Evolutionary conservation across 2,797 vertebrate genomes (phyloP).

Genomic region (Thaleichthys pacificus): DNA sequence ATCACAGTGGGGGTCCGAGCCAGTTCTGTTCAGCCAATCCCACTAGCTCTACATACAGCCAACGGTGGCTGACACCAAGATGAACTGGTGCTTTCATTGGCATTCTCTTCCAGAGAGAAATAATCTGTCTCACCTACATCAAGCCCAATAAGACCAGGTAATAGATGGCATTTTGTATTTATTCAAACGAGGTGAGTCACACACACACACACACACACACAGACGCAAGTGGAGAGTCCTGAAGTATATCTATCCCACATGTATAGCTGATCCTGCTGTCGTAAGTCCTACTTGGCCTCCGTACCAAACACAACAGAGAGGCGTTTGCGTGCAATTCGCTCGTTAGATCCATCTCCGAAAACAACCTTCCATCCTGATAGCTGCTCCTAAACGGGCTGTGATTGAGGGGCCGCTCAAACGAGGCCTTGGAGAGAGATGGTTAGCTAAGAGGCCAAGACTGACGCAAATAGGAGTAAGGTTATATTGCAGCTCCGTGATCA

Average conservation of each 20-base stretch:
- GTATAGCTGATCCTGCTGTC: slow-evolving; percentile 25
- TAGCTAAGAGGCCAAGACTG: background rate
- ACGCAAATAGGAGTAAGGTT: background rate
- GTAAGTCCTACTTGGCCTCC: background rate
- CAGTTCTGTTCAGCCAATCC: too few species aligned
- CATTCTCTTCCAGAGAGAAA: too few species aligned
- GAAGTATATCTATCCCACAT: slow-evolving; percentile 15
- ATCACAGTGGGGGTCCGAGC: too few species aligned
- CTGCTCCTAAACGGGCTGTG: slow-evolving; percentile 27
- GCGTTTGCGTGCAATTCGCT: slow-evolving; percentile 4
- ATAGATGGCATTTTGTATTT: too few species aligned
- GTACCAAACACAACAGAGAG: slow-evolving; percentile 4
- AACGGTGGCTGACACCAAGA: slow-evolving; percentile 18
- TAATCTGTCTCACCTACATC: too few species aligned
- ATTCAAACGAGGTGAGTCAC: too few species aligned
- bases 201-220: too few species aligned
- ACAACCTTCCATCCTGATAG: slow-evolving; percentile 1
- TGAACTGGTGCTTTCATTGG: too few species aligned
- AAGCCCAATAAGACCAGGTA: too few species aligned
- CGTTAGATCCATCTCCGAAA: slow-evolving; percentile 16
- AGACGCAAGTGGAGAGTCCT: background rate
- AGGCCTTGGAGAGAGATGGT: slow-evolving; percentile 16
- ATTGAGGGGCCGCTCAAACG: slow-evolving; percentile 33
- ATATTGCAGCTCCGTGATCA: background rate
- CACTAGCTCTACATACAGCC: background rate